These are phyloP conservation scores for Chiloscyllium punctatum DNA, from an alignment of 2,797 vertebrate species.

Conservation along the genomic window DNA sequence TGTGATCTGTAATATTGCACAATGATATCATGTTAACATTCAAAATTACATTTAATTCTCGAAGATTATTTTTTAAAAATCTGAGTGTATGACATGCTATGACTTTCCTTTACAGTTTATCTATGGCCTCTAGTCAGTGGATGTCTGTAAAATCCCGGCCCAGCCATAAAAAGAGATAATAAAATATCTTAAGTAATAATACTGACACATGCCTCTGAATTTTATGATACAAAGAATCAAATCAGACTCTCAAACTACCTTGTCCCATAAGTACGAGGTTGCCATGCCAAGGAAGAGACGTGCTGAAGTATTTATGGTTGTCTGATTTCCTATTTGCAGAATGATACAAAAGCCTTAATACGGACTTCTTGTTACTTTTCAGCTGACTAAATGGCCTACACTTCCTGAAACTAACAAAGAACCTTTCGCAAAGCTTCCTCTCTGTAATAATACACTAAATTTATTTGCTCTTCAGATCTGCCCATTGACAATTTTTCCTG, in stretches of 20 bases:
- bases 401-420: background rate
- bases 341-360: background rate
- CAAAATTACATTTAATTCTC: background rate
- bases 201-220: background rate
- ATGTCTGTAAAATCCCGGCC: background rate
- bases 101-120: background rate
- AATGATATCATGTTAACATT: background rate
- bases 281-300: background rate
- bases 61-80: background rate
- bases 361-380: background rate
- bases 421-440: background rate
- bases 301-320: background rate
- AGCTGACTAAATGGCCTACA: background rate
- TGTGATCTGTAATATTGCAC: background rate
- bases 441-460: background rate
- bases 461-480: constrained; percentile 16
- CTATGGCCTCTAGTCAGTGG: background rate
- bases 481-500: background rate
- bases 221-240: background rate
- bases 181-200: background rate
- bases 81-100: background rate
- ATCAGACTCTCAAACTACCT: background rate
- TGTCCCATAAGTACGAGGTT: background rate
- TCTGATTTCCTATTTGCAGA: background rate
- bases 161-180: background rate